Percentiles rank a stretch among this genome's conserved stretches.
phyloP scores from a whole-genome alignment of 2,113 vertebrate genomes.

The Lasiurus borealis region DNA sequence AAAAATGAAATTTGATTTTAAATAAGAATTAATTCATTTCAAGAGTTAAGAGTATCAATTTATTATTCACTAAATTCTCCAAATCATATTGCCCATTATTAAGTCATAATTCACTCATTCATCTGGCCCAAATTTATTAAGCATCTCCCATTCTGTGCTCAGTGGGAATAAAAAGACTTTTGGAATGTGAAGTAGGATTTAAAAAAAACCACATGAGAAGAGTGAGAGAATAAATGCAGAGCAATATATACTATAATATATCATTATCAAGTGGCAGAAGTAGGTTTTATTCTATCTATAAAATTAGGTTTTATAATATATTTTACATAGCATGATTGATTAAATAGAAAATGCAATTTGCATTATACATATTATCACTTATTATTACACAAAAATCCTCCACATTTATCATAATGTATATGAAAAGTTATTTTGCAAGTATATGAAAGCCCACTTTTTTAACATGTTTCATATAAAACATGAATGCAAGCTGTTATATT shows the following conservation, averaged over 20 bases:
- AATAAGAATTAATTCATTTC: slow-evolving; percentile 34
- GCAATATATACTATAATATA: background rate
- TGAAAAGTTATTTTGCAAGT: slow-evolving; percentile 4
- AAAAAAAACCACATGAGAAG: background rate
- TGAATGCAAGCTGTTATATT: background rate
- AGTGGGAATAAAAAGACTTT: background rate
- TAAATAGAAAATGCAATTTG: background rate
- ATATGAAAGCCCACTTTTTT: background rate
- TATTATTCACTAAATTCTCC: slow-evolving; percentile 14
- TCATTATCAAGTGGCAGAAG: background rate
- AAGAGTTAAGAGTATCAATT: background rate
- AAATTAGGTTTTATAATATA: background rate
- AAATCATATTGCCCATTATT: background rate
- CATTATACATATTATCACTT: background rate
- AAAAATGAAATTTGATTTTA: slow-evolving; percentile 42
- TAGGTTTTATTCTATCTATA: background rate
- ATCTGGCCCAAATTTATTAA: slow-evolving; percentile 40
- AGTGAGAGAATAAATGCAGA: background rate
- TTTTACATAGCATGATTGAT: background rate
- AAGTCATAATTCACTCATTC: background rate
- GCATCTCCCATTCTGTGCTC: background rate
- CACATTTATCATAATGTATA: background rate
- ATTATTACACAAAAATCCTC: background rate
- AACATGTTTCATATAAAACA: background rate
- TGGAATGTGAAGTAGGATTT: background rate